Conservation (phyloP, 2,797 vertebrate species). For the Cetoscarus ocellatus region DNA sequence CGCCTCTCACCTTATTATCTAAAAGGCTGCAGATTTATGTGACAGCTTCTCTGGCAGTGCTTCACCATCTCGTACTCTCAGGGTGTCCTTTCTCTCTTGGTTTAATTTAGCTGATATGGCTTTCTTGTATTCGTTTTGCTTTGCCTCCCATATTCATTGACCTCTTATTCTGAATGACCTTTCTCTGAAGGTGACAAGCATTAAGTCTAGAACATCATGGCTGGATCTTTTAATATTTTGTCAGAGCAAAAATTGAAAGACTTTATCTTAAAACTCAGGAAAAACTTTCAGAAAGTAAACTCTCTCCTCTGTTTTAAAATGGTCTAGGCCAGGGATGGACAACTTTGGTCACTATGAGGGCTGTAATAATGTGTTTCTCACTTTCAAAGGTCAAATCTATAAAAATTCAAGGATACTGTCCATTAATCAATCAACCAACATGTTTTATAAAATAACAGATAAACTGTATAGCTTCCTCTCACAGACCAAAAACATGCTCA, state of each 20-base stretch:
- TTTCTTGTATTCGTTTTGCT: neutral
- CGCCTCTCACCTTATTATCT: conserved; percentile 48
- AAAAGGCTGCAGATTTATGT: conserved; percentile 57
- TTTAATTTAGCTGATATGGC: conserved; percentile 54
- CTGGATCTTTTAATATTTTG: conserved; percentile 25
- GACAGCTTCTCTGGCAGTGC: conserved; percentile 19
- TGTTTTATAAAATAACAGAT: too few relatives aligned
- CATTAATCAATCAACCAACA: too few relatives aligned
- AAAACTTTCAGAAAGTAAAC: neutral
- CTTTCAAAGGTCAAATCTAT: too few relatives aligned
- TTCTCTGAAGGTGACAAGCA: conserved; percentile 34
- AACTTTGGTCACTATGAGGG: too few relatives aligned
- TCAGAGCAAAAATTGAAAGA: conserved; percentile 1
- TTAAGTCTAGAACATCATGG: conserved; percentile 9
- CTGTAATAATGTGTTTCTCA: too few relatives aligned
- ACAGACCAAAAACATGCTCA: too few relatives aligned
- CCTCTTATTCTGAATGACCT: conserved; percentile 14
- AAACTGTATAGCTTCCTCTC: too few relatives aligned
- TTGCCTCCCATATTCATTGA: neutral
- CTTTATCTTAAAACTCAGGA: neutral
- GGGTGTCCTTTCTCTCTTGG: conserved; percentile 2
- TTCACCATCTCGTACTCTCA: neutral
- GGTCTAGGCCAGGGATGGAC: too few relatives aligned
- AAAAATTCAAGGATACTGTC: too few relatives aligned
- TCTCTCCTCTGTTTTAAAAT: too few relatives aligned